These are phyloP conservation scores for Hemistola chrysoprasaria DNA, from an alignment of 2,888 invertebrate genomes.

Conservation along the genomic window DNA sequence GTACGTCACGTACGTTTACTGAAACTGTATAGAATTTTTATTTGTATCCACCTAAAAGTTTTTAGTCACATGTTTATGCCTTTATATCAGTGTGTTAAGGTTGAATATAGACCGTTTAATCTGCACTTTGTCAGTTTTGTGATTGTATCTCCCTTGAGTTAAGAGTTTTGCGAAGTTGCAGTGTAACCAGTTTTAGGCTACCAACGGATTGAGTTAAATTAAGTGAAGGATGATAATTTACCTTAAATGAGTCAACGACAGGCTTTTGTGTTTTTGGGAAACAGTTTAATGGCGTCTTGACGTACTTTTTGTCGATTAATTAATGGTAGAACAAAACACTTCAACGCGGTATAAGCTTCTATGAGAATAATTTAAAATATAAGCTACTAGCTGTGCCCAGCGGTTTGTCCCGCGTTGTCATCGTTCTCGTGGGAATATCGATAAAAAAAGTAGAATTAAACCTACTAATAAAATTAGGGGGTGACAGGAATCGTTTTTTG, in stretches of 20 bases:
- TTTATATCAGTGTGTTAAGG: constrained; percentile 5
- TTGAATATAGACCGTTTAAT: constrained; percentile 9
- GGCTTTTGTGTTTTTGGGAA: constrained; percentile 6
- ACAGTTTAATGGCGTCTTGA: too few relatives aligned
- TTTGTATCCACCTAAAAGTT: too few relatives aligned
- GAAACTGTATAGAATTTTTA: background rate
- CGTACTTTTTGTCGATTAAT: background rate
- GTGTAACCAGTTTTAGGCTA: constrained; percentile 23
- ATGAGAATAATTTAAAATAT: too few relatives aligned
- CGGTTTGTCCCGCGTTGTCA: too few relatives aligned
- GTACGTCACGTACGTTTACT: too few relatives aligned
- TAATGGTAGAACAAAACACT: too few relatives aligned
- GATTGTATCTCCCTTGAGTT: constrained; percentile 21
- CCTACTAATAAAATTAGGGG: too few relatives aligned
- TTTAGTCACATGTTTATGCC: background rate
- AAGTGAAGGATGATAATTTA: constrained; percentile 13
- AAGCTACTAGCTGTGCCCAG: too few relatives aligned
- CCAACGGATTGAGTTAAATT: constrained; percentile 15
- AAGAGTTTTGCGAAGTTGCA: constrained; percentile 18
- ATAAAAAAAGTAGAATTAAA: too few relatives aligned
- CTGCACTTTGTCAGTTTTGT: constrained; percentile 4
- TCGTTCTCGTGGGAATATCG: too few relatives aligned
- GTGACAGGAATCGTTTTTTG: too few relatives aligned
- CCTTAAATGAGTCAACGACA: constrained; percentile 12
- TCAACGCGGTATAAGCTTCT: too few relatives aligned